Evolutionary conservation across 2,797 vertebrate genomes (phyloP).

Genomic region (Xenentodon cancila): DNA sequence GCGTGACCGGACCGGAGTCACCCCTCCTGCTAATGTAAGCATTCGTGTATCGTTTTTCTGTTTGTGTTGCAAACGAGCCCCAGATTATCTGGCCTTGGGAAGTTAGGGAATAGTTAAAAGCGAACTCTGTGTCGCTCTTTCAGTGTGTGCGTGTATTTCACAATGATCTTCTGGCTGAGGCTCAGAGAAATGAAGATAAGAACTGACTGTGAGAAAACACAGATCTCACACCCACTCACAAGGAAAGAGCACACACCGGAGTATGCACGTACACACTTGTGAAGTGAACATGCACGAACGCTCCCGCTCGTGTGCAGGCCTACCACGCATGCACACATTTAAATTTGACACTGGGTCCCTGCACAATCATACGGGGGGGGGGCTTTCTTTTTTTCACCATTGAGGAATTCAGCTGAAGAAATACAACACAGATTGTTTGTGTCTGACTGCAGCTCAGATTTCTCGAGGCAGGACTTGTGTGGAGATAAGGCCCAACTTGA

Average conservation of each 20-base stretch:
- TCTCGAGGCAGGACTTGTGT: constrained; percentile 69
- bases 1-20: constrained; percentile 29
- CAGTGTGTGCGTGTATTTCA: constrained; percentile 59
- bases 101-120: constrained; percentile 70
- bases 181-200: constrained; percentile 76
- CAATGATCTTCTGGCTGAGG: constrained; percentile 72
- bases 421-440: constrained; percentile 61
- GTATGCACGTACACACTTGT: constrained; percentile 7
- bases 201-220: constrained; percentile 77
- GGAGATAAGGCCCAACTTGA: constrained; percentile 64
- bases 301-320: constrained; percentile 13
- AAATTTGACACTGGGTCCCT: constrained; percentile 34
- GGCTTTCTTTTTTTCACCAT: constrained; percentile 9
- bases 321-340: constrained; percentile 16
- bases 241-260: constrained; percentile 41
- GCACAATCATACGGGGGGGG: constrained; percentile 20
- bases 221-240: constrained; percentile 78
- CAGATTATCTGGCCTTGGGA: constrained; percentile 66
- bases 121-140: constrained; percentile 56
- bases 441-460: constrained; percentile 65
- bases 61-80: constrained; percentile 73
- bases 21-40: constrained; percentile 38
- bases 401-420: constrained; percentile 58
- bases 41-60: constrained; percentile 56
- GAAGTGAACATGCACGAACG: not conserved